phyloP scores from a whole-genome alignment of 2,797 vertebrate genomes.

The Mycteria americana region DNA sequence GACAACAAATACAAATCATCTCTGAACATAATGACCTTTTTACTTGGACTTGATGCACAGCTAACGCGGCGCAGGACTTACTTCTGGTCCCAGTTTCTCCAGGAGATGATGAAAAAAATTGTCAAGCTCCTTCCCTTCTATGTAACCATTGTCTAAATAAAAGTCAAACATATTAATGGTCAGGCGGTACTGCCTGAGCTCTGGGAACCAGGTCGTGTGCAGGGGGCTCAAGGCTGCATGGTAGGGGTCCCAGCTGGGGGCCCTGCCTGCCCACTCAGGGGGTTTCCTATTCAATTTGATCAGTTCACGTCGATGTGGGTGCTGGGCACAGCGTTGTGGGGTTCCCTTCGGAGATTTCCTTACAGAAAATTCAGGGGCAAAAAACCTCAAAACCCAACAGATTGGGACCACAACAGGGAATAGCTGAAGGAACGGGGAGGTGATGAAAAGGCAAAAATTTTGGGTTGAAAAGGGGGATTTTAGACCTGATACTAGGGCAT shows the following conservation, averaged over 20 bases:
- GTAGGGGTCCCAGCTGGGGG: not conserved
- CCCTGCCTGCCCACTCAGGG: rapidly evolving
- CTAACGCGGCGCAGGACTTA: slow-evolving; percentile 47
- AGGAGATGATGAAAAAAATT: slow-evolving; percentile 89
- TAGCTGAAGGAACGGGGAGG: rapidly evolving
- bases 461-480: rapidly evolving
- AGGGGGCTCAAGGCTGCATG: rapidly evolving
- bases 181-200: rapidly evolving
- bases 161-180: not conserved
- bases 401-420: not conserved
- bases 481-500: rapidly evolving
- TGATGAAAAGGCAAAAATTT: not conserved
- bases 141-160: slow-evolving; percentile 90
- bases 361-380: not conserved
- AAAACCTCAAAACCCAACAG: not conserved
- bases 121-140: slow-evolving; percentile 92
- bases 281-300: rapidly evolving
- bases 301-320: rapidly evolving
- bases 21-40: not conserved
- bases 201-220: rapidly evolving
- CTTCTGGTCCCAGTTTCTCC: slow-evolving; percentile 79
- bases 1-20: not conserved
- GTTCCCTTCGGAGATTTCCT: not conserved
- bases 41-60: not conserved
- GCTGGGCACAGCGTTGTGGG: rapidly evolving